These are phyloP conservation scores for Pangasius sanitwongsei DNA, from an alignment of 2,797 vertebrate genomes.

Conservation along the genomic window DNA sequence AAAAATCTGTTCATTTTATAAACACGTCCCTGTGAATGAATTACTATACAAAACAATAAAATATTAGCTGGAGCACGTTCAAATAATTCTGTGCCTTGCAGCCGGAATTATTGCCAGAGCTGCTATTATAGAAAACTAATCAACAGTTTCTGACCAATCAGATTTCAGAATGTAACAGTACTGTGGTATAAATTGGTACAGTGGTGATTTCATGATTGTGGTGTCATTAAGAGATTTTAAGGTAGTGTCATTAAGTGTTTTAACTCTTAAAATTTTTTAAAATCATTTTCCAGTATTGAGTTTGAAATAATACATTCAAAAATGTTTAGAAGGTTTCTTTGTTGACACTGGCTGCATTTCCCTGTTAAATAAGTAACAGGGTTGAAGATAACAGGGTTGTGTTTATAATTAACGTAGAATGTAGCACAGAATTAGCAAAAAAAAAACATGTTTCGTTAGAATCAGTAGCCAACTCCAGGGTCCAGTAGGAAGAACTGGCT, in stretches of 20 bases:
- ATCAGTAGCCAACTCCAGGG: not conserved
- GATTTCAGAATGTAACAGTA: not conserved
- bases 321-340: too few species aligned
- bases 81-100: too few species aligned
- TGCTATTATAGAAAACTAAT: not conserved
- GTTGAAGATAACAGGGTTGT: too few species aligned
- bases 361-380: too few species aligned
- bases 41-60: too few species aligned
- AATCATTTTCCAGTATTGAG: not conserved
- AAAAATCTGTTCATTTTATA: too few species aligned
- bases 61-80: too few species aligned
- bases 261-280: not conserved
- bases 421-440: not conserved
- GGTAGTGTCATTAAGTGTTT: not conserved
- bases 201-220: not conserved
- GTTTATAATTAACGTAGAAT: not conserved
- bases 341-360: too few species aligned
- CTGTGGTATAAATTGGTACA: not conserved
- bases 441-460: not conserved
- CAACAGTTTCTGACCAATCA: not conserved
- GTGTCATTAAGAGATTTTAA: not conserved
- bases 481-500: not conserved
- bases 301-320: not conserved
- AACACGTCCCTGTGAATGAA: too few species aligned
- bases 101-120: not conserved